Evolutionary conservation across 1,140 invertebrate genomes (phyloP), one percentile per base, ranked within the genome.

Genomic region (Cydia amplana): DNA sequence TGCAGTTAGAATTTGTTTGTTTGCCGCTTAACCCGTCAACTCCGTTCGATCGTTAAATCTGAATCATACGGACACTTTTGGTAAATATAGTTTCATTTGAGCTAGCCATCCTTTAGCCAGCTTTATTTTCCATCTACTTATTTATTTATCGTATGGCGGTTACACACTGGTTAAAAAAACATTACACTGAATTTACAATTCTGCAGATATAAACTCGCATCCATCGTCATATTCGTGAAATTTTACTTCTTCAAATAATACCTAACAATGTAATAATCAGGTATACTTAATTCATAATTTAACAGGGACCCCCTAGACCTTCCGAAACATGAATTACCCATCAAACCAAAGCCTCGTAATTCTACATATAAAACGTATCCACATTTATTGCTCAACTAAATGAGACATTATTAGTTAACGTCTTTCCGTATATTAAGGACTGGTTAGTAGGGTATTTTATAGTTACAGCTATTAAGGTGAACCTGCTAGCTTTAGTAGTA

Each of bases 311-410:
- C 49, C 55, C 9, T 20, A 60, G 20, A 23, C 55, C 55, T 60
- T 7, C 55, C 55, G 55, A 60, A 60, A 60, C 55, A 60, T 60
- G 55, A 60, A 60, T 60, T 23, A 60, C 55, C 55, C 55, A 60
- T 60, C 55, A 60, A 60, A 60, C 55, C 55, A 60, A 60, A 60
- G 55, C 55, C 55, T 60, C 55, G 55, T 60, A 60, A 60, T 60
- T 60, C 55, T 60, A 60, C 55, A 60, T 60, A 60, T 60, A 60
- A 60, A 60, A 60, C 55, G 67, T 73, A 73, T 75, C 77, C 77
- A 43, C 46, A 55, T 74, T 78, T 78, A 78, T 75, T 43, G 55
- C 77, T n/a, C 18, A 36, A 74, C 70, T 55, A 75, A 78, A 78
- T 74, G 70, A 78, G 70, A 75, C 55, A 73, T 74, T 74, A 74